phyloP scores from a whole-genome alignment of 1,140 invertebrate genomes.

The Procambarus clarkii region DNA sequence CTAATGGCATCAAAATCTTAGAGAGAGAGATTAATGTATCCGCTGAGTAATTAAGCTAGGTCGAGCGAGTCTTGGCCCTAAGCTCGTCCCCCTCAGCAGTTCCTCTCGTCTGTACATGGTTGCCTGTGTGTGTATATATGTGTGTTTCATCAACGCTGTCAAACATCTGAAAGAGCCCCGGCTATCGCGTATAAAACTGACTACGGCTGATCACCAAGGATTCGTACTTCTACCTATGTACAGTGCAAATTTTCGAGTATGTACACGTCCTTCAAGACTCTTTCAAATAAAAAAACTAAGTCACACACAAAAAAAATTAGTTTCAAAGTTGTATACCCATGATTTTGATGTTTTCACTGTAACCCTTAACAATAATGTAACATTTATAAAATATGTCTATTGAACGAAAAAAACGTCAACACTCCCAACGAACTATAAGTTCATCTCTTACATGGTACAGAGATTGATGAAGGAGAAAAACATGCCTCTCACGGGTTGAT shows the following conservation, averaged over 20 bases:
- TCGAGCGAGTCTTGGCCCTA: too few species aligned
- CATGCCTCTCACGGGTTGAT: conserved; percentile 51
- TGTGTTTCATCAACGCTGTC: conserved; percentile 31
- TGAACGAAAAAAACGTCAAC: conserved; percentile 56
- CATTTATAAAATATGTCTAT: conserved; percentile 69
- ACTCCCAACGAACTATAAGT: conserved; percentile 61
- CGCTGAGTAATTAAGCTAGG: too few species aligned
- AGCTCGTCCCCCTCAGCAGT: not conserved
- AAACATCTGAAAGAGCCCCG: conserved; percentile 54
- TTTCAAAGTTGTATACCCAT: not conserved
- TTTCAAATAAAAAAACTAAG: not conserved
- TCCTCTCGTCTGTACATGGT: not conserved
- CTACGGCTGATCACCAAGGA: conserved; percentile 32
- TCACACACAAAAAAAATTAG: not conserved
- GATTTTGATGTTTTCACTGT: conserved; percentile 17
- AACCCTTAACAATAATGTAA: conserved; percentile 52
- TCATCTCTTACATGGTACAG: conserved; percentile 31
- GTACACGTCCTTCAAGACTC: conserved; percentile 19
- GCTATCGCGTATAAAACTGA: conserved; percentile 56
- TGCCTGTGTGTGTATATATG: not conserved
- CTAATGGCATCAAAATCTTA: not conserved
- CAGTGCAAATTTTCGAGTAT: conserved; percentile 52
- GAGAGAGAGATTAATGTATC: too few species aligned
- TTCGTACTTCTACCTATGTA: conserved; percentile 55
- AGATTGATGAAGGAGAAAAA: conserved; percentile 22